These are phyloP conservation scores for Alfaro cultratus DNA, from an alignment of 2,797 vertebrate genomes.

Conservation along the genomic window DNA sequence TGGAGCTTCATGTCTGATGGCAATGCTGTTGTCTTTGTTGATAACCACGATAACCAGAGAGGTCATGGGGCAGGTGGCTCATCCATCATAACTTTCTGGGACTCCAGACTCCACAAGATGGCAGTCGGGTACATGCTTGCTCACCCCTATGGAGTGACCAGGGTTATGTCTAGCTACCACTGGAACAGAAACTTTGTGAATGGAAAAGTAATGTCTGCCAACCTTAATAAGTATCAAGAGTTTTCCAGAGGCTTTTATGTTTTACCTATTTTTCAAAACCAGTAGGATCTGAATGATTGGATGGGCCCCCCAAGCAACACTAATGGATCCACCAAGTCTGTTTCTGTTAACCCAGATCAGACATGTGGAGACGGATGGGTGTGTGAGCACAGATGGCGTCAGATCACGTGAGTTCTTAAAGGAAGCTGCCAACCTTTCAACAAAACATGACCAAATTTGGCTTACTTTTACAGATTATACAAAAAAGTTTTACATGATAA, in stretches of 20 bases:
- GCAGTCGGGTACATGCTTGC: constrained; percentile 90
- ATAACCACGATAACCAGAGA: constrained; percentile 96
- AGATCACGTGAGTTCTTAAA: constrained; percentile 85
- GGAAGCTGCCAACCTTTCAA: neutral
- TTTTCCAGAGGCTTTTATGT: neutral
- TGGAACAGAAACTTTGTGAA: constrained; percentile 88
- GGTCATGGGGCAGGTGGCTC: constrained; percentile 90
- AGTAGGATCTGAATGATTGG: constrained; percentile 92
- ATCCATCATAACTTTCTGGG: constrained; percentile 92
- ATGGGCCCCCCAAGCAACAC: constrained; percentile 86
- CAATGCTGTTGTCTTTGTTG: constrained; percentile 90
- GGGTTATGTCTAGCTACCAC: constrained; percentile 93
- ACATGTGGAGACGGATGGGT: constrained; percentile 94
- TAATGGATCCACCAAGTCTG: constrained; percentile 86
- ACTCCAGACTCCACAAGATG: constrained; percentile 90
- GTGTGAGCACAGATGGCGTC: constrained; percentile 96
- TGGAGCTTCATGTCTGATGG: constrained; percentile 89
- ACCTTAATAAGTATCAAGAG: too few relatives aligned
- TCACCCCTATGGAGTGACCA: constrained; percentile 91
- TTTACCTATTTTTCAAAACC: neutral
- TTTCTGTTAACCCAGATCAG: constrained; percentile 87
- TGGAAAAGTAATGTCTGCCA: constrained; percentile 77
- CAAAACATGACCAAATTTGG: neutral
- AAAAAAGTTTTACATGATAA: neutral
- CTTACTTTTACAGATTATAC: neutral